These are phyloP conservation scores for Nemopilema nomurai DNA, from an alignment of 30 jellyfish, hydroid and myxozoan genomes.

Conservation along the genomic window DNA sequence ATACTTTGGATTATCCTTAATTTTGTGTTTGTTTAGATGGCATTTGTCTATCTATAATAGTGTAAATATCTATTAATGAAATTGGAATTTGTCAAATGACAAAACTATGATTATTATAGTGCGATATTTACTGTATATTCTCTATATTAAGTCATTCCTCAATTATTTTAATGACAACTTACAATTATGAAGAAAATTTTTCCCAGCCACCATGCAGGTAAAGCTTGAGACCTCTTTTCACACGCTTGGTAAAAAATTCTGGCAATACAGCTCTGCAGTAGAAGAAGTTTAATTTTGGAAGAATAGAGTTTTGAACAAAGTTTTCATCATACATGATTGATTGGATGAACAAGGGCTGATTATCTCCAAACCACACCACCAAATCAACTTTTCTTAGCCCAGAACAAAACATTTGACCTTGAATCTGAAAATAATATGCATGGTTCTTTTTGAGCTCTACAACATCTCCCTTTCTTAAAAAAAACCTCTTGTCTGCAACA, in stretches of 20 bases:
- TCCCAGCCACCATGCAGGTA: slow-evolving; percentile 28
- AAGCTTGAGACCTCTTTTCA: slow-evolving; percentile 9
- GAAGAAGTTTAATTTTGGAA: neutral
- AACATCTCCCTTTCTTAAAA: neutral
- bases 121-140: neutral
- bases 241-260: neutral
- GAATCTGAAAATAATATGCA: slow-evolving; percentile 9
- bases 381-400: slow-evolving; percentile 1
- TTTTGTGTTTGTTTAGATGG: neutral
- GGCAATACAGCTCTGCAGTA: slow-evolving; percentile 9
- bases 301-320: neutral
- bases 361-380: slow-evolving; percentile 10
- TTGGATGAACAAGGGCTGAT: neutral
- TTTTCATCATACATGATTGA: neutral
- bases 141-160: neutral
- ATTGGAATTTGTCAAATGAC: neutral
- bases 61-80: neutral
- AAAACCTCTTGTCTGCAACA: slow-evolving; percentile 2
- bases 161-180: neutral
- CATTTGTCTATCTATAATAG: neutral
- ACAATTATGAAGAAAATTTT: neutral
- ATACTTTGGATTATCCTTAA: neutral
- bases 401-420: slow-evolving; percentile 15
- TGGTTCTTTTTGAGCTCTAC: slow-evolving; percentile 1
- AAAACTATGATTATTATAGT: neutral